Conservation (phyloP, 1,140 invertebrate genomes). For the Drosophila punjabiensis region DNA sequence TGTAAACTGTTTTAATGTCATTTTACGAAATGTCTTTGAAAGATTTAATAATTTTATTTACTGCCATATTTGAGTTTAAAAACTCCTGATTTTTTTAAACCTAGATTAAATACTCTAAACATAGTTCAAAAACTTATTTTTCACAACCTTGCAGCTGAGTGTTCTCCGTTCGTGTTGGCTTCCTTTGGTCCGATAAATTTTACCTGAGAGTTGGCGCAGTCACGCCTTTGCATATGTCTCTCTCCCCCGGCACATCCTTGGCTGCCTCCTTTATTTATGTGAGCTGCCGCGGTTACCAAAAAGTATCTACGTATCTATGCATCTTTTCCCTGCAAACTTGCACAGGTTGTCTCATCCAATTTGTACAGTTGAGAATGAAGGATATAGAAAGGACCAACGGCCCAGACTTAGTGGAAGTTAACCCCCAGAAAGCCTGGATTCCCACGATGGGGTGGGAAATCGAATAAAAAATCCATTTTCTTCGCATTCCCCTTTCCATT, state of each 20-base stretch:
- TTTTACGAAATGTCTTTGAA: not conserved
- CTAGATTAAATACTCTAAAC: not conserved
- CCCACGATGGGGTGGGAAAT: constrained; percentile 62
- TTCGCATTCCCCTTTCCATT: constrained; percentile 7
- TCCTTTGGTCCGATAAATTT: constrained; percentile 65
- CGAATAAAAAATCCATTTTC: constrained; percentile 77
- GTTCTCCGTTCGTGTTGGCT: constrained; percentile 38
- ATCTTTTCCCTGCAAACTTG: constrained; percentile 20
- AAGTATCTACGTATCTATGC: constrained; percentile 46
- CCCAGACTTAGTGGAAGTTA: constrained; percentile 30
- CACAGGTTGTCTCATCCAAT: constrained; percentile 53
- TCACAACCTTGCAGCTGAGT: constrained; percentile 24
- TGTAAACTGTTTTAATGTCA: not conserved
- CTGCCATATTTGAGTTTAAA: not conserved
- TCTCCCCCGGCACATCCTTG: constrained; percentile 16
- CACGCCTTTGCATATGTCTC: constrained; percentile 79
- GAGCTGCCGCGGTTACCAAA: constrained; percentile 16
- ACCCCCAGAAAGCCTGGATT: constrained; percentile 35
- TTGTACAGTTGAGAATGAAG: constrained; percentile 40
- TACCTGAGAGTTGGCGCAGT: constrained; percentile 65
- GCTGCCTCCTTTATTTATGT: constrained; percentile 60
- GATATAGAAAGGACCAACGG: constrained; percentile 28
- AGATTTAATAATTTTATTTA: not conserved
- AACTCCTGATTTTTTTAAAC: not conserved
- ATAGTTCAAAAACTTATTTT: not conserved